phyloP scores from a whole-genome alignment of 2,888 invertebrate genomes.

The Tinea semifulvella region DNA sequence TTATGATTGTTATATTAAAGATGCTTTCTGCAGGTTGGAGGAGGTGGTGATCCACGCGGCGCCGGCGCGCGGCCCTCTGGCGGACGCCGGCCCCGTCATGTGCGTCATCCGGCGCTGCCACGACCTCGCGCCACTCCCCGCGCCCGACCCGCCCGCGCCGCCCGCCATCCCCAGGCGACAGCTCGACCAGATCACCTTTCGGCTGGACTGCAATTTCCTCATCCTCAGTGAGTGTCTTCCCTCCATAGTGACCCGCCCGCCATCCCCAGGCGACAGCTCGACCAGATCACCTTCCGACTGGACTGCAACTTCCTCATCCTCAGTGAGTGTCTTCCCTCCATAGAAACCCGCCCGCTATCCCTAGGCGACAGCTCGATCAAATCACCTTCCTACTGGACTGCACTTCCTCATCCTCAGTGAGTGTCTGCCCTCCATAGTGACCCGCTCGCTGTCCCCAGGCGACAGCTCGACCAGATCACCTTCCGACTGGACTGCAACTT shows the following conservation, averaged over 20 bases:
- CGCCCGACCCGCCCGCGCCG: conserved; percentile 52
- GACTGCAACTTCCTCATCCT: conserved; percentile 87
- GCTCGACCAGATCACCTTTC: conserved; percentile 90
- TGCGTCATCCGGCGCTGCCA: conserved; percentile 70
- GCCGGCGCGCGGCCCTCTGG: conserved; percentile 66
- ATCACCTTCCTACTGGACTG: conserved; percentile 92
- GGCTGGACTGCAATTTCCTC: conserved; percentile 85
- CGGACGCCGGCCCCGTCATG: conserved; percentile 68
- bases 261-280: conserved; percentile 74
- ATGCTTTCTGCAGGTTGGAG: conserved; percentile 73
- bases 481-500: conserved; percentile 90
- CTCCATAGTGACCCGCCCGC: conserved; percentile 59
- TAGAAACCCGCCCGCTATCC: conserved; percentile 60
- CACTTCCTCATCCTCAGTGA: conserved; percentile 80
- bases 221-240: conserved; percentile 76
- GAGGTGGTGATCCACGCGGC: conserved; percentile 73
- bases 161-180: conserved; percentile 72
- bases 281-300: conserved; percentile 92
- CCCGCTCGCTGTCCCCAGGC: conserved; percentile 68
- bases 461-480: conserved; percentile 89
- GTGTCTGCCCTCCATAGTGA: conserved; percentile 24
- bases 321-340: conserved; percentile 41
- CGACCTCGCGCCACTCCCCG: conserved; percentile 67
- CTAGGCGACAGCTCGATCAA: conserved; percentile 82
- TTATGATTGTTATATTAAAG: too few species aligned